A percentile compares a stretch with the other conserved stretches of the same genome.
These are phyloP conservation scores for Petrolisthes cinctipes DNA, from an alignment of 2,888 invertebrate species.

Conservation along the genomic window DNA sequence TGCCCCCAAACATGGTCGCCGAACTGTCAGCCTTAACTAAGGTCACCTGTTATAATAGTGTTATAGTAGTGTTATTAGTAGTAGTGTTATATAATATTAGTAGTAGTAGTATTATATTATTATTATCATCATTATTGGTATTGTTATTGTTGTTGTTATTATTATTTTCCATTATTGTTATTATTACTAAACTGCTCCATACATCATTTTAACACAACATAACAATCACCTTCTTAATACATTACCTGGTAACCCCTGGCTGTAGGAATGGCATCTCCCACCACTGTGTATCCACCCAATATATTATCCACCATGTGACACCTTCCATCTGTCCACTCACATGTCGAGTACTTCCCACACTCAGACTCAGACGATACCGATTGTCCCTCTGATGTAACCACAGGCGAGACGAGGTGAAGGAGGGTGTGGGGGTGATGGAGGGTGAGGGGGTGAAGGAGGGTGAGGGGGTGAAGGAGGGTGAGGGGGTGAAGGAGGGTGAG, in stretches of 20 bases:
- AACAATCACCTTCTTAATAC: constrained; percentile 14
- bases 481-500: too few relatives aligned
- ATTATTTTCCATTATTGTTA: background rate
- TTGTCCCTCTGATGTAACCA: constrained; percentile 19
- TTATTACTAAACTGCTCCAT: background rate
- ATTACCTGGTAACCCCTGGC: constrained; percentile 1
- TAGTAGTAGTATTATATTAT: background rate
- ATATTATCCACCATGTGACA: constrained; percentile 40
- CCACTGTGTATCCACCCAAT: constrained; percentile 29
- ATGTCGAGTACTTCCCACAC: background rate
- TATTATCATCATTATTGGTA: background rate
- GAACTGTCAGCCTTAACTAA: constrained; percentile 33
- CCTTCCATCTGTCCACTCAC: background rate
- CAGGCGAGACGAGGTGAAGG: too few relatives aligned
- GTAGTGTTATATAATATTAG: background rate
- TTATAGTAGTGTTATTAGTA: background rate
- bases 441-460: too few relatives aligned
- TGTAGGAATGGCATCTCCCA: background rate
- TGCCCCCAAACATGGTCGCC: constrained; percentile 57
- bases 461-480: too few relatives aligned
- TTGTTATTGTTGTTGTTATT: background rate
- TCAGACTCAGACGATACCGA: constrained; percentile 32
- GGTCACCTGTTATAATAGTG: constrained; percentile 28
- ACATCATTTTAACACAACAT: constrained; percentile 8
- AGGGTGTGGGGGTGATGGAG: too few relatives aligned